Percentiles rank a stretch among this genome's conserved stretches.
Evolutionary conservation across 2,888 invertebrate species (phyloP).

Genomic region (Bugula neritina): DNA sequence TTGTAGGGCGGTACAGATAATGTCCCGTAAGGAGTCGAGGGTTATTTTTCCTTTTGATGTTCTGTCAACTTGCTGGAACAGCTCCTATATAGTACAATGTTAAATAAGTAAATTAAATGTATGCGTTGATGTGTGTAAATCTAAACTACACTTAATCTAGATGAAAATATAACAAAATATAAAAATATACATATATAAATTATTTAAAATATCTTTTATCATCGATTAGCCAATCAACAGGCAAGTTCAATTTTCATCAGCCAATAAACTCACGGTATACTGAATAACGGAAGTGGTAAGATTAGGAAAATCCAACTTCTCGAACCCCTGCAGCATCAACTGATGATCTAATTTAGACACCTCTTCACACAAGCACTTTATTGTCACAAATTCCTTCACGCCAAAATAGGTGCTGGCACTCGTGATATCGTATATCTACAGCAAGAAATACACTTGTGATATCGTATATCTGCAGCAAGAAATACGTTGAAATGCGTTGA

Average conservation of each 20-base stretch:
- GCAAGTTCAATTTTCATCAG: too few relatives aligned
- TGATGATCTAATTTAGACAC: constrained; percentile 5
- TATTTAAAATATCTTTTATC: too few relatives aligned
- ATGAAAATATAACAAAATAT: too few relatives aligned
- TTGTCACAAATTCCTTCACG: constrained; percentile 10
- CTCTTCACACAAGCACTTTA: constrained; percentile 22
- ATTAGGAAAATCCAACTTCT: background rate
- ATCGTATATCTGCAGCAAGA: constrained; percentile 20
- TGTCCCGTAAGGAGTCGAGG: background rate
- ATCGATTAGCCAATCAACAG: too few relatives aligned
- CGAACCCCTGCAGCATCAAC: background rate
- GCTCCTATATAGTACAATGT: background rate
- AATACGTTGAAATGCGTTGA: too few relatives aligned
- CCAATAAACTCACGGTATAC: constrained; percentile 5
- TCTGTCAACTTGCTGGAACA: constrained; percentile 17
- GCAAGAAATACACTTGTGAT: constrained; percentile 26
- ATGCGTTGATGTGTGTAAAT: too few relatives aligned
- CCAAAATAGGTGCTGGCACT: constrained; percentile 27
- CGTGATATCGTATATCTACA: constrained; percentile 26
- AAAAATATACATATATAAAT: too few relatives aligned
- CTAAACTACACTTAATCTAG: too few relatives aligned
- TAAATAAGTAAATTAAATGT: too few relatives aligned
- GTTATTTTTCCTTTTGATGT: background rate
- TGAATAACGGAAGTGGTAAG: constrained; percentile 1
- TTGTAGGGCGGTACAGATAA: constrained; percentile 13